phyloP scores from a whole-genome alignment of 2,113 vertebrate genomes.

The Corythornis vintsioides region DNA sequence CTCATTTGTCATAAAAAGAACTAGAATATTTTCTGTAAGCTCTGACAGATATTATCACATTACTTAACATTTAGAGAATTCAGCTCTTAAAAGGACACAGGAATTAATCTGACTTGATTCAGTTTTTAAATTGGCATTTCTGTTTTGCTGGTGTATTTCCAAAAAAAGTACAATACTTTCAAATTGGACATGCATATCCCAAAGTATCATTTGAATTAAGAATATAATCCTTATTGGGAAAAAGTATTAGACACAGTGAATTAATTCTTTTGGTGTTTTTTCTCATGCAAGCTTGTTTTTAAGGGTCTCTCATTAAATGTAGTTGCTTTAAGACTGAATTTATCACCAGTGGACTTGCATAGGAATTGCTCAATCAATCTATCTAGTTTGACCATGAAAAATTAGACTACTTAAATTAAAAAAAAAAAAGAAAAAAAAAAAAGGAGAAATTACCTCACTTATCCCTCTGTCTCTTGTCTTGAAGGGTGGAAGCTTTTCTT shows the following conservation, averaged over 20 bases:
- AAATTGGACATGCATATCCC: neutral
- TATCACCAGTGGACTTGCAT: neutral
- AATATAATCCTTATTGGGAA: neutral
- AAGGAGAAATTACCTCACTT: neutral
- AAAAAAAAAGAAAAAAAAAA: neutral
- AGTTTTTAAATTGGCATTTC: neutral
- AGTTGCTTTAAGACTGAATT: neutral
- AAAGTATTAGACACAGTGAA: neutral
- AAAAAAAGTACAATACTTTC: neutral
- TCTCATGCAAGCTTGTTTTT: neutral
- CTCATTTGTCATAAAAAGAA: neutral
- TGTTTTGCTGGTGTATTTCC: neutral
- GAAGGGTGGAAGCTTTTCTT: neutral
- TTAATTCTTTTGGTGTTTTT: neutral
- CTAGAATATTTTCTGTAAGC: neutral
- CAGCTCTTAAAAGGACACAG: neutral
- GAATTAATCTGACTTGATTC: neutral
- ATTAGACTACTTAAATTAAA: neutral
- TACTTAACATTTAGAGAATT: neutral
- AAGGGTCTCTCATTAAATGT: neutral
- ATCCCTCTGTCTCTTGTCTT: neutral
- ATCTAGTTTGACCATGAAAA: neutral
- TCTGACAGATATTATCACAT: neutral
- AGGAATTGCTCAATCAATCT: neutral
- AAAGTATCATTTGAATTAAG: neutral